Percentiles rank a stretch among this genome's conserved stretches.
phyloP scores from a whole-genome alignment of 2,797 vertebrate species.

The Diglossa cyanea region DNA sequence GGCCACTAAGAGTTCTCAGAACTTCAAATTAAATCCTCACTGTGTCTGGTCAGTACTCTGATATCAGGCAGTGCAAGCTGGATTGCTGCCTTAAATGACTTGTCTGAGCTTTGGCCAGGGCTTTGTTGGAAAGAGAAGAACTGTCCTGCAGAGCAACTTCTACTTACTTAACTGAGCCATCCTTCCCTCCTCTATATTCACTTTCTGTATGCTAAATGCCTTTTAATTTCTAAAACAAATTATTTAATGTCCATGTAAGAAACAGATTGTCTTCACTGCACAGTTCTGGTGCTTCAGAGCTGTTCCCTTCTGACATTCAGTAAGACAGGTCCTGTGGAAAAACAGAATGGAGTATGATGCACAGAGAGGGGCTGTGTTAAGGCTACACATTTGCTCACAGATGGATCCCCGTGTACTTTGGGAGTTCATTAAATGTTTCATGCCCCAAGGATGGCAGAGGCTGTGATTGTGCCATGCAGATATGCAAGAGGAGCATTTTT shows the following conservation, averaged over 20 bases:
- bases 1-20: neutral
- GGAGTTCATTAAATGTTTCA: neutral
- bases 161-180: neutral
- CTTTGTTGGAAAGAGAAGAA: neutral
- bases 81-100: neutral
- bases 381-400: neutral
- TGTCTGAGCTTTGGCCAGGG: neutral
- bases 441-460: neutral
- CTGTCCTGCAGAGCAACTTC: neutral
- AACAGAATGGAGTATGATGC: fast-evolving
- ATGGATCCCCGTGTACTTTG: neutral
- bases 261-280: neutral
- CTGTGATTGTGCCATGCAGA: neutral
- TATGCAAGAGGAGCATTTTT: neutral
- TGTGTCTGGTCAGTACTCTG: neutral
- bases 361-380: neutral
- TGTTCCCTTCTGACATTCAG: neutral
- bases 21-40: neutral
- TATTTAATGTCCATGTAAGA: neutral
- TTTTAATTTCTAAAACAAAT: neutral
- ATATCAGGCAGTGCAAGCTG: fast-evolving
- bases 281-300: neutral
- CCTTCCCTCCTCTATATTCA: neutral
- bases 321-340: neutral
- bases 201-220: neutral